Percentiles rank a stretch among this genome's conserved stretches.
These are phyloP conservation scores for Gallirallus australis DNA, from an alignment of 2,797 vertebrate genomes.

Conservation along the genomic window DNA sequence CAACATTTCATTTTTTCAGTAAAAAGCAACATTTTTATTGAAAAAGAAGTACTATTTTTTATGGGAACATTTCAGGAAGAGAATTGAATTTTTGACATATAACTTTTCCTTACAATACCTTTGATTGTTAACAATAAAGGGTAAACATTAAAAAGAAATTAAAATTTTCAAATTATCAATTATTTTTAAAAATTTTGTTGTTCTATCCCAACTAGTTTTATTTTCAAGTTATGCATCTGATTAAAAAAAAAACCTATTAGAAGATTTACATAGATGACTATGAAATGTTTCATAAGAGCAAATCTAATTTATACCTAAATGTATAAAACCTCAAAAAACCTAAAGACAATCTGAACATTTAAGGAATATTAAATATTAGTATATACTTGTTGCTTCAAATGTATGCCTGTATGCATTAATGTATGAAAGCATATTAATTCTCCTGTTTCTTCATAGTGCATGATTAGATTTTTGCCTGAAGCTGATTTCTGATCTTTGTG, in stretches of 20 bases:
- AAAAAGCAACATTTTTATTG: conserved; percentile 1
- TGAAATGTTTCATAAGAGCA: not conserved
- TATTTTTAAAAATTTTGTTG: not conserved
- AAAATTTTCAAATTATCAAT: not conserved
- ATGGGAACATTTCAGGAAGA: not conserved
- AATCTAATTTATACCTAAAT: not conserved
- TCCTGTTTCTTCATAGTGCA: not conserved
- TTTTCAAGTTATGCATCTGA: not conserved
- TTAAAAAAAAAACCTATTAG: not conserved
- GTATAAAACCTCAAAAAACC: not conserved
- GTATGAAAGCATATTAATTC: not conserved
- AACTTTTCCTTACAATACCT: not conserved
- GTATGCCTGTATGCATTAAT: rapidly evolving
- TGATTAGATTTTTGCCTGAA: not conserved
- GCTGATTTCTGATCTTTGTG: not conserved
- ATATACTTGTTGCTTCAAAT: not conserved
- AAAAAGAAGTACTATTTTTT: not conserved
- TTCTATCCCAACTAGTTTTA: not conserved
- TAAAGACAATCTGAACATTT: not conserved
- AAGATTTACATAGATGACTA: not conserved
- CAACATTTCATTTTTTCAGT: not conserved
- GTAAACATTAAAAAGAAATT: not conserved
- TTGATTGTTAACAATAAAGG: not conserved
- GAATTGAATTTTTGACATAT: not conserved
- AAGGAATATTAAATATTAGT: not conserved